Conservation (phyloP, 1,140 invertebrate genomes). For the Hylaeus anthracinus region DNA sequence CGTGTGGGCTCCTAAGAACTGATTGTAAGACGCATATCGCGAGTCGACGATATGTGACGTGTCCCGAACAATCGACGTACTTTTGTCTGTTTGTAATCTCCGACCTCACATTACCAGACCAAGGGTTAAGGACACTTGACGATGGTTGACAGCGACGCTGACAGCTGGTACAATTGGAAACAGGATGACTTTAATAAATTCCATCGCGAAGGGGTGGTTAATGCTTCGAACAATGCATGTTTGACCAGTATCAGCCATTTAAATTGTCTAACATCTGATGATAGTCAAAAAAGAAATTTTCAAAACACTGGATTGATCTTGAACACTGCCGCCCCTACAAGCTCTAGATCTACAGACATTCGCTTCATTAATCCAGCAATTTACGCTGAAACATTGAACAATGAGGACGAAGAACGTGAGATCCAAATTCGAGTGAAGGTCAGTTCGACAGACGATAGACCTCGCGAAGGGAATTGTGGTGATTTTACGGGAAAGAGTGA, state of each 20-base stretch:
- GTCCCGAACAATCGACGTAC: conserved; percentile 11
- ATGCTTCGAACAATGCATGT: neutral
- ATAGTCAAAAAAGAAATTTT: neutral
- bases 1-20: conserved; percentile 1
- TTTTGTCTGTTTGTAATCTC: conserved; percentile 19
- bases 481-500: conserved; percentile 19
- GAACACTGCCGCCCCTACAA: conserved; percentile 1
- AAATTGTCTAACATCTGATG: neutral
- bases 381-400: conserved; percentile 53
- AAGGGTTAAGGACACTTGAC: conserved; percentile 24
- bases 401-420: conserved; percentile 13
- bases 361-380: conserved; percentile 68
- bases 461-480: neutral
- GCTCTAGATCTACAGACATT: conserved; percentile 55
- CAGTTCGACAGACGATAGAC: conserved; percentile 1
- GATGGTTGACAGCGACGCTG: conserved; percentile 62
- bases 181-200: conserved; percentile 11
- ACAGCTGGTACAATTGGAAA: conserved; percentile 55
- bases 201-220: too few relatives aligned
- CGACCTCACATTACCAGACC: conserved; percentile 11
- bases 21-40: neutral
- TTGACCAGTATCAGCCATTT: neutral
- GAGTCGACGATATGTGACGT: conserved; percentile 34
- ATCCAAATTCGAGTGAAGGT: conserved; percentile 15
- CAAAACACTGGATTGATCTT: conserved; percentile 2